Evolutionary conservation across 2,113 vertebrate species (phyloP).

Genomic region (Oncorhynchus nerka): DNA sequence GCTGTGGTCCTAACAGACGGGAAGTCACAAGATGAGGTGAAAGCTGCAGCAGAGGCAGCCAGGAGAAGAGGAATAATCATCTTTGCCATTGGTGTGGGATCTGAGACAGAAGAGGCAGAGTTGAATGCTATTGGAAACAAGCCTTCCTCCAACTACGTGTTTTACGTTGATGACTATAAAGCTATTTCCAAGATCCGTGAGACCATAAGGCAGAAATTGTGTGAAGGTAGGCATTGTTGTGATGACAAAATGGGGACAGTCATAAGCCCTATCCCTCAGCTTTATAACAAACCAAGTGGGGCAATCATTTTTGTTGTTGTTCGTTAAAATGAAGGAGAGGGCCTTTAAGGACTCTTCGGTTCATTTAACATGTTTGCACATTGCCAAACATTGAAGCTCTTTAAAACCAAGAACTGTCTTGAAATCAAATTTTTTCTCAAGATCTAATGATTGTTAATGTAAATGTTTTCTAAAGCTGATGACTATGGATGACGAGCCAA

Average conservation of each 20-base stretch:
- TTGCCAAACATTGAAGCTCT: too few species aligned
- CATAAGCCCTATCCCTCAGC: background rate
- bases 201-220: slow-evolving; percentile 95
- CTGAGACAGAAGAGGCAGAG: slow-evolving; percentile 87
- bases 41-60: slow-evolving; percentile 85
- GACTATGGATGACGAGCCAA: background rate
- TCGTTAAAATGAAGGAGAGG: too few species aligned
- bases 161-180: slow-evolving; percentile 94
- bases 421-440: too few species aligned
- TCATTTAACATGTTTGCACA: too few species aligned
- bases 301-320: too few species aligned
- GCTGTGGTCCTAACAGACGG: slow-evolving; percentile 95
- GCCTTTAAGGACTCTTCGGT: too few species aligned
- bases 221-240: slow-evolving; percentile 83
- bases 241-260: background rate
- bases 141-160: slow-evolving; percentile 90
- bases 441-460: too few species aligned
- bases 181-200: slow-evolving; percentile 95
- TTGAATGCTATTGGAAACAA: slow-evolving; percentile 93
- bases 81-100: slow-evolving; percentile 94
- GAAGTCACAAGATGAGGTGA: slow-evolving; percentile 94
- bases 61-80: slow-evolving; percentile 90
- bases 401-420: too few species aligned
- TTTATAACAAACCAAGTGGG: too few species aligned
- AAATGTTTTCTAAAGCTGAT: background rate